Evolutionary conservation across 1,140 invertebrate genomes (phyloP), one percentile per base, ranked within the genome.

Genomic region (Platyura marginata): DNA sequence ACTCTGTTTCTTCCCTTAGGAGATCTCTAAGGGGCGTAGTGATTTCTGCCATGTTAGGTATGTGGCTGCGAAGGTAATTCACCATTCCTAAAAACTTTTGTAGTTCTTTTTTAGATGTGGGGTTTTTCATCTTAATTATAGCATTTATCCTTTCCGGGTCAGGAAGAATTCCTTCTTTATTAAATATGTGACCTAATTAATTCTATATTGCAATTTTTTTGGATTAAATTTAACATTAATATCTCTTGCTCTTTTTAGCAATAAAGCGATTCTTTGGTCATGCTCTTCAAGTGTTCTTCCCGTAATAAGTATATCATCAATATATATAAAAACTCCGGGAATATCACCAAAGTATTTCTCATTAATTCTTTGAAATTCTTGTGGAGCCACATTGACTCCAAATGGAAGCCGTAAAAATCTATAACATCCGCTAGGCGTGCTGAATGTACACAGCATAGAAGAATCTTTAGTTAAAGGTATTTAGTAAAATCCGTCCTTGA

Each of bases 381-480:
- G 59, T 19, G 54, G 50, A 34, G 52, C 52, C 37, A 58, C 55
- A 5, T 45, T 43, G 2, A 68, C 46, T 4, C 66, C 65, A 49
- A 67, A 63, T 0, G 62, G 56, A 55, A 68, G 57, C 2, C 60
- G 48, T 15, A 47, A 52, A 44, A 62, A 69, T 36, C 52, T 41
- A 19, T 36, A 67, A 4, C 56, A 44, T 2, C 61, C 60, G 6
- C 60, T 48, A 2, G 56, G 56, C 2, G 56, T 61, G 21, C 11
- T 21, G 21, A 45, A 45, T 19, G 44, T 45, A 21, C 40, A 41
- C 21, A 34, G 19, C 6, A 34, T 34, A 16, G 15, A 33, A 21
- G 40, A 42, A 8, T 41, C 6, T 21, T 42, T 15, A 41, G 42
- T 20, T 16, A 45, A 35, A 10, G 16, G 11, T 13, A 48, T 33